These are phyloP conservation scores for Pogonus chalceus DNA, from an alignment of 1,140 invertebrate genomes.

Conservation along the genomic window DNA sequence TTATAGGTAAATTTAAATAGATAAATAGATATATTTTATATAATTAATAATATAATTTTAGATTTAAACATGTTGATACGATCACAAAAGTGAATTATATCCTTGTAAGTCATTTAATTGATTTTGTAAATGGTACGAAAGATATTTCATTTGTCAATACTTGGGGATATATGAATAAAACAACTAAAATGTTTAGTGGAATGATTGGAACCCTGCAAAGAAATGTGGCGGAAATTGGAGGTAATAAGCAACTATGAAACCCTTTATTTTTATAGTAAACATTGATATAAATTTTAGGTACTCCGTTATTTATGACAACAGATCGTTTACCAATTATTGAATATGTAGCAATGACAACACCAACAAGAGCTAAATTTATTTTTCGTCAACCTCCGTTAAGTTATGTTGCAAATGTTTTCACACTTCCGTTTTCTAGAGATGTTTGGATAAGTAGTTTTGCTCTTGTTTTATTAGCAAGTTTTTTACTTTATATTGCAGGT, in stretches of 20 bases:
- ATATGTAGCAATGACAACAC: neutral
- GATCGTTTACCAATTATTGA: conserved; percentile 9
- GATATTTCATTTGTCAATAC: conserved; percentile 4
- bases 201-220: conserved; percentile 29
- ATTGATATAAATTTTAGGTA: conserved; percentile 7
- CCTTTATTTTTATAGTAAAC: no score
- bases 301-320: conserved; percentile 1
- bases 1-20: no score
- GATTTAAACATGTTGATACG: conserved; percentile 11
- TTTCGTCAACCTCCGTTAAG: conserved; percentile 12
- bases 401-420: conserved; percentile 14
- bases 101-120: conserved; percentile 7
- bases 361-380: conserved; percentile 10
- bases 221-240: conserved; percentile 19
- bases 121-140: conserved; percentile 5
- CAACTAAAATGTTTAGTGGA: conserved; percentile 29
- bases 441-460: conserved; percentile 7
- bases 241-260: no score
- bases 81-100: conserved; percentile 11
- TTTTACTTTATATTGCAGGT: conserved; percentile 5
- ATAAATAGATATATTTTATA: no score
- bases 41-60: no score
- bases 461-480: neutral
- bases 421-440: conserved; percentile 10
- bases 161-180: conserved; percentile 11